These are phyloP conservation scores for Arnoldichthys spilopterus DNA, from an alignment of 2,797 vertebrate genomes.

Conservation along the genomic window DNA sequence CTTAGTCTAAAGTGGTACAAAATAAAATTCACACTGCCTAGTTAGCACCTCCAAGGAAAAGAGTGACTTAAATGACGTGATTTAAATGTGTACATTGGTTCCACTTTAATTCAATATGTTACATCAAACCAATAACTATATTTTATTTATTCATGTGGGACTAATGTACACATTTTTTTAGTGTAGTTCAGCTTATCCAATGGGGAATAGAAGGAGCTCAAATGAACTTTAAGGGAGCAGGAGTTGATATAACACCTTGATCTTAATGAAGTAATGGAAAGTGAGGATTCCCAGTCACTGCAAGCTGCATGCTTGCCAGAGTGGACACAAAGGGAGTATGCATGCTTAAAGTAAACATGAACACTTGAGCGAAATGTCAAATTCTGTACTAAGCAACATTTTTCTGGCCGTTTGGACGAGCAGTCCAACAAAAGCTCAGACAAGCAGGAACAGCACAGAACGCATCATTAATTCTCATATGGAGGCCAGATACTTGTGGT, in stretches of 20 bases:
- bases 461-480: slow-evolving; percentile 62
- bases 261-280: not conserved
- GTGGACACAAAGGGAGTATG: slow-evolving; percentile 32
- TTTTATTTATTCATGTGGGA: too few relatives aligned
- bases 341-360: slow-evolving; percentile 26
- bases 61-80: too few relatives aligned
- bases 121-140: too few relatives aligned
- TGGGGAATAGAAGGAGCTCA: not conserved
- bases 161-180: too few relatives aligned
- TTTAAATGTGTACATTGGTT: too few relatives aligned
- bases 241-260: not conserved
- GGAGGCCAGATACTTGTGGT: slow-evolving; percentile 59
- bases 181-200: not conserved
- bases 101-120: too few relatives aligned
- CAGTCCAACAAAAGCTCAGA: slow-evolving; percentile 53
- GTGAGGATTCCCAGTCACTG: not conserved
- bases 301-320: not conserved
- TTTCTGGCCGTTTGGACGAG: slow-evolving; percentile 49
- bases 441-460: slow-evolving; percentile 56
- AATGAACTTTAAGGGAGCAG: slow-evolving; percentile 5
- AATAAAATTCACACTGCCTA: not conserved
- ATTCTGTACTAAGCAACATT: slow-evolving; percentile 35
- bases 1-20: not conserved
- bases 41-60: too few relatives aligned
- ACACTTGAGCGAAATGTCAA: slow-evolving; percentile 31